phyloP scores from a whole-genome alignment of 2,888 invertebrate species.

The Azorinus chamasolen region DNA sequence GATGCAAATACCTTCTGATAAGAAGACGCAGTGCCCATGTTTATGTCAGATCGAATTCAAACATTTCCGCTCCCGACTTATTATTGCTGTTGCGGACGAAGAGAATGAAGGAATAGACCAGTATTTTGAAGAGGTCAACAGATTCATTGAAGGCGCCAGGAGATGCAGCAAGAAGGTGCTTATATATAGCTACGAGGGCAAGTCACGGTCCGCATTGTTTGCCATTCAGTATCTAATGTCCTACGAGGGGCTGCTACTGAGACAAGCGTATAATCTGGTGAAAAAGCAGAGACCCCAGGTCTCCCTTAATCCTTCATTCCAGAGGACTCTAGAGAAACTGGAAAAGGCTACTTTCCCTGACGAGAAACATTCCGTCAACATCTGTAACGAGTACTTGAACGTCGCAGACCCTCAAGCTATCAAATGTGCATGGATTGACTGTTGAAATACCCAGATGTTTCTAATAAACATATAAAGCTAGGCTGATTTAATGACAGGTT shows the following conservation, averaged over 20 bases:
- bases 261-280: conserved; percentile 77
- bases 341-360: conserved; percentile 72
- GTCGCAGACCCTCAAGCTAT: conserved; percentile 75
- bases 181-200: conserved; percentile 80
- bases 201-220: conserved; percentile 77
- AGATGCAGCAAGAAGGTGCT: conserved; percentile 75
- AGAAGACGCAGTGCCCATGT: conserved; percentile 78
- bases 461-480: too few species aligned
- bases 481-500: too few species aligned
- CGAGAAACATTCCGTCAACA: conserved; percentile 70
- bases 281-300: conserved; percentile 76
- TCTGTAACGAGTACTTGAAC: conserved; percentile 72
- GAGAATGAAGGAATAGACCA: conserved; percentile 85
- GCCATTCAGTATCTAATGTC: conserved; percentile 83
- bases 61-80: conserved; percentile 88
- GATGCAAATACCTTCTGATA: conserved; percentile 69
- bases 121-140: conserved; percentile 81
- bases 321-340: conserved; percentile 68
- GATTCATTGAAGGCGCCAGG: conserved; percentile 82
- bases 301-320: conserved; percentile 76
- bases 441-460: conserved; percentile 15
- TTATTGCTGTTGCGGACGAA: conserved; percentile 89
- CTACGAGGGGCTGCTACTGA: conserved; percentile 70
- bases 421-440: conserved; percentile 74
- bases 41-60: conserved; percentile 73